Percentiles rank a stretch among this genome's conserved stretches.
Evolutionary conservation across 2,113 vertebrate genomes (phyloP).

Genomic region (Manacus vitellinus): DNA sequence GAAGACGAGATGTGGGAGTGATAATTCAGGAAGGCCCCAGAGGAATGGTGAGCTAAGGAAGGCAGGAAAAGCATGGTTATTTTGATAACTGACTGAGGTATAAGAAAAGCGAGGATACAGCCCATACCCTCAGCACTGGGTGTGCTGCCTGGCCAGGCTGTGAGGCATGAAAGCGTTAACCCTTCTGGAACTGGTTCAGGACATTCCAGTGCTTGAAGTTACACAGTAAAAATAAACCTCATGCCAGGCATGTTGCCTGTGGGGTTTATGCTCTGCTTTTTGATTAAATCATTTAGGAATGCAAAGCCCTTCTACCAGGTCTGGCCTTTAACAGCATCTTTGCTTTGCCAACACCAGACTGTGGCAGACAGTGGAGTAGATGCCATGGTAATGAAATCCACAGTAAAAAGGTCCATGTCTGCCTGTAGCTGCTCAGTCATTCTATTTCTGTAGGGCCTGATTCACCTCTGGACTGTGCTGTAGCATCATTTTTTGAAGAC

Average conservation of each 20-base stretch:
- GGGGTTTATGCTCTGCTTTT: background rate
- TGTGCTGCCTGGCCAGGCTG: background rate
- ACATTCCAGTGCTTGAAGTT: slow-evolving; percentile 21
- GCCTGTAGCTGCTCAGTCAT: background rate
- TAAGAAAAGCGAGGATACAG: background rate
- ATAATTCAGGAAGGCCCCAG: background rate
- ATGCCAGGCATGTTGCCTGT: background rate
- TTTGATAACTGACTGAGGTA: background rate
- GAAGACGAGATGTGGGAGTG: background rate
- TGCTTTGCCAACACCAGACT: rapidly evolving
- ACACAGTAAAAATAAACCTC: slow-evolving; percentile 27
- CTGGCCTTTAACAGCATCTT: background rate
- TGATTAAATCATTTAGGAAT: slow-evolving; percentile 30
- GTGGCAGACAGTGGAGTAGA: background rate
- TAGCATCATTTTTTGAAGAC: background rate
- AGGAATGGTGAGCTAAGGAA: background rate
- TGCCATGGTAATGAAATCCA: background rate
- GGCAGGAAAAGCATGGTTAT: background rate
- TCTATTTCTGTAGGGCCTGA: background rate
- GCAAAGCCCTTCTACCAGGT: background rate
- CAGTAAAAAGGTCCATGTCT: background rate
- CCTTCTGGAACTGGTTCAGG: background rate
- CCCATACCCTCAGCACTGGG: rapidly evolving
- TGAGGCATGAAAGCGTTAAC: background rate
- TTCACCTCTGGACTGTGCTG: background rate